Conservation (phyloP, 2,797 vertebrate species). For the Siniperca scherzeri region DNA sequence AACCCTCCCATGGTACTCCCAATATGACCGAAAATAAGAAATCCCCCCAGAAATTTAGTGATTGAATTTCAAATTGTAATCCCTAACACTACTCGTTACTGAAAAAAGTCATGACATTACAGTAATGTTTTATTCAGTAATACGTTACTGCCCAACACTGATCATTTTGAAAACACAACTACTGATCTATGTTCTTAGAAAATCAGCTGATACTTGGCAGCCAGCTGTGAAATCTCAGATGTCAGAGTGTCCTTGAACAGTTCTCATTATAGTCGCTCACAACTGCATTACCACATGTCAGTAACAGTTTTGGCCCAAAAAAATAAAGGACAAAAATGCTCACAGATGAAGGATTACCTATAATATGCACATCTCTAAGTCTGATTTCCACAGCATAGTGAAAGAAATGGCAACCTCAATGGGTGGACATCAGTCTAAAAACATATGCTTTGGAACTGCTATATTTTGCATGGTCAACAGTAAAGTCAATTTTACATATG, state of each 20-base stretch:
- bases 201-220: background rate
- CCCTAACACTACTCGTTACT: background rate
- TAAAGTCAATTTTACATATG: background rate
- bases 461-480: background rate
- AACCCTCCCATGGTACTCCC: no score
- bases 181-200: background rate
- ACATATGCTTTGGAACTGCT: background rate
- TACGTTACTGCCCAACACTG: background rate
- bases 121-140: background rate
- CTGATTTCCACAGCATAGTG: background rate
- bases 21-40: no score
- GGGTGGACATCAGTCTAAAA: background rate
- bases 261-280: background rate
- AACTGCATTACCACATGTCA: background rate
- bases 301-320: background rate
- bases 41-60: background rate
- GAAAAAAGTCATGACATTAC: background rate
- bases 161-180: background rate
- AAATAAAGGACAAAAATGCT: background rate
- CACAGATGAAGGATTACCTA: background rate
- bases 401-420: background rate
- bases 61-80: background rate
- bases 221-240: slow-evolving; percentile 18
- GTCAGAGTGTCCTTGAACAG: background rate
- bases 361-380: background rate